These are phyloP conservation scores for Drosophila kanapiae DNA, from an alignment of 1,140 invertebrate species.

Conservation along the genomic window DNA sequence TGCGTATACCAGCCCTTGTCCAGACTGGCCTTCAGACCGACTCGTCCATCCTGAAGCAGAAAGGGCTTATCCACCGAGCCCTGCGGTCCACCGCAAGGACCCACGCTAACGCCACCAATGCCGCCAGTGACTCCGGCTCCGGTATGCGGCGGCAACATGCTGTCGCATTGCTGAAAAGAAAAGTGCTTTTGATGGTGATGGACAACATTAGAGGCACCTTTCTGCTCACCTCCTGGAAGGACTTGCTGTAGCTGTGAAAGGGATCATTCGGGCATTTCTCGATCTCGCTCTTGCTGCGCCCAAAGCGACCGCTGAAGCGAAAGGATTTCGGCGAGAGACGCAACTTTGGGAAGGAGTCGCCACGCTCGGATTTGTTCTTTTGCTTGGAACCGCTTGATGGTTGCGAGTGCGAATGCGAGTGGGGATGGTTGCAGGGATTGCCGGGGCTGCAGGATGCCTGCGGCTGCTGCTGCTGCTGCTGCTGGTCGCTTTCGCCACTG, in stretches of 20 bases:
- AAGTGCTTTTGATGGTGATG: no score
- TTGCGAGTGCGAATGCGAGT: constrained; percentile 10
- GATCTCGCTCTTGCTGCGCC: constrained; percentile 82
- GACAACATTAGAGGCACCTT: neutral
- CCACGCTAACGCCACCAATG: constrained; percentile 68
- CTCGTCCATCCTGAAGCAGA: constrained; percentile 89
- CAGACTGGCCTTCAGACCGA: constrained; percentile 94
- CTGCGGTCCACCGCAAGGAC: constrained; percentile 75
- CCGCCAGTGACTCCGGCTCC: constrained; percentile 71
- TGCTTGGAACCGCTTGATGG: constrained; percentile 34
- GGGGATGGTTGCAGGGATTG: constrained; percentile 7
- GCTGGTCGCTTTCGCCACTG: constrained; percentile 4
- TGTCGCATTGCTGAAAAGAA: constrained; percentile 64
- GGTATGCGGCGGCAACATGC: constrained; percentile 65
- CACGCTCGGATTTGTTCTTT: constrained; percentile 79
- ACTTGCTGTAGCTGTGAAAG: constrained; percentile 83
- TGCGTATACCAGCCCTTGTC: constrained; percentile 98
- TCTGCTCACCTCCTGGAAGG: constrained; percentile 81
- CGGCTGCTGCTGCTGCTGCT: constrained; percentile 1
- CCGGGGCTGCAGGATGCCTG: constrained; percentile 4
- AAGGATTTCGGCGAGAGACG: constrained; percentile 80
- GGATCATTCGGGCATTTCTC: constrained; percentile 79
- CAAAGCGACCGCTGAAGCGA: constrained; percentile 82
- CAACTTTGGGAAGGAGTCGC: constrained; percentile 80
- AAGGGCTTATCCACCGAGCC: constrained; percentile 88